phyloP scores from a whole-genome alignment of 2,113 vertebrate genomes.

The cat (Felis catus) region F.catus_Fca126_mat1.0 CM031420.1:56338001-56338500 shows the following conservation, averaged over 20 bases:
- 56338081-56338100: neutral
- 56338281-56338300: constrained; percentile 22
- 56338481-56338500: neutral
- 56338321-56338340: neutral
- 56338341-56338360: constrained; percentile 29
- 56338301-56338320: neutral
- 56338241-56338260: neutral
- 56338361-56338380: neutral
- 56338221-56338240: constrained; percentile 36
- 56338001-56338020: neutral
- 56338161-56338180: neutral
- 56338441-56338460: constrained; percentile 38
- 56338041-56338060: neutral
- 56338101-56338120: neutral
- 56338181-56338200: constrained; percentile 9
- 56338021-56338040: neutral
- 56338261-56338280: neutral
- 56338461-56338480: neutral
- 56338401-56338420: neutral
- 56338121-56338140: constrained; percentile 29
- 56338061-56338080: constrained; percentile 1
- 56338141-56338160: neutral
- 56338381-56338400: constrained; percentile 31
- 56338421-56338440: constrained; percentile 17
- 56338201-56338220: constrained; percentile 29